Evolutionary conservation across 2,888 invertebrate genomes (phyloP), one percentile per base, ranked within the genome.

Genomic region (Cepaea hortensis): DNA sequence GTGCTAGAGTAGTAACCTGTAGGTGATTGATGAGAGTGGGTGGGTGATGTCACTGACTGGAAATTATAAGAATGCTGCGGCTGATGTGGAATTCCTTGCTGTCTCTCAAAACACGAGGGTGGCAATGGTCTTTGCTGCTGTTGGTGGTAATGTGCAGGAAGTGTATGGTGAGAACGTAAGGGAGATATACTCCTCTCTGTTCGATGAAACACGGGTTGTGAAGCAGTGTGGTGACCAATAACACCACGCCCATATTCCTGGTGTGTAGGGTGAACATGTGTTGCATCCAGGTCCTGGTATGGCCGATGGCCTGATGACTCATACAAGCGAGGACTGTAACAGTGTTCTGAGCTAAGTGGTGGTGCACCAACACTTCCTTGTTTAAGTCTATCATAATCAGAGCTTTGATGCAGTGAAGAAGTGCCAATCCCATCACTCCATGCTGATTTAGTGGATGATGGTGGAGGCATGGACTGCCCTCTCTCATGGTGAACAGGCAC

Each of bases 251-350:
- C 48, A 7, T 73, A 61, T 48, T 81, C 85, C 62, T 72, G 87
- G 73, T 89, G 90, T 50, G 83, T 84, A 7, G 84, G 85, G 55
- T 88, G 88, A 20, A 84, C 80, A 11, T 82, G 86, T 3, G 88
- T 46, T 11, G 85, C 65, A 68, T 86, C 85, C 20, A 85, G 65
- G 5, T 87, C 85, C 15, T 88, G 79, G 48, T 88, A 86, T 13
- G 85, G 61, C 70, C 83, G 20, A 3, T 70, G 68, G 23, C 85
- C 88, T 20, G 87, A 81, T 46, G 89, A 90, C 87, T 92, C 92
- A 79, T 91, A 91, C 46, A 89, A 88, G 48, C 92, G 89, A 23
- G 93, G 93, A 87, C 92, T 93, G 88, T 93, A 93, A 89, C 91
- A 91, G 81, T 92, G 90, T 79, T 90, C 90, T 62, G 89, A 61